A percentile compares a stretch with the other conserved stretches of the same genome.
Evolutionary conservation across 2,113 vertebrate genomes (phyloP).

Genomic region (Salminus brasiliensis): DNA sequence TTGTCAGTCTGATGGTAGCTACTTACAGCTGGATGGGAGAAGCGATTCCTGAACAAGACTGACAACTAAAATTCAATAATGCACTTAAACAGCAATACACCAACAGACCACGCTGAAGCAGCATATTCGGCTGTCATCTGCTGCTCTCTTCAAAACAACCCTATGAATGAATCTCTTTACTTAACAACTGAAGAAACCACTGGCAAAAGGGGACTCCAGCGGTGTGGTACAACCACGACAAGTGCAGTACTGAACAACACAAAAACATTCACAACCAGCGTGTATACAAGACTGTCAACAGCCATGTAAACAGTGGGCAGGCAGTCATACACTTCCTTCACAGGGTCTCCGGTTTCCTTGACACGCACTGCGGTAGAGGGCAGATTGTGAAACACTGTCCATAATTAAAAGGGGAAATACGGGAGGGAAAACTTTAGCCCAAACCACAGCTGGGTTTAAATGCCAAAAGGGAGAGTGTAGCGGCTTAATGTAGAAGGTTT

Average conservation of each 20-base stretch:
- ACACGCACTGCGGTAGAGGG: constrained; percentile 21
- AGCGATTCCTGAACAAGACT: not conserved
- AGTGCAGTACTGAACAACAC: not conserved
- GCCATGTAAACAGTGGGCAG: not conserved
- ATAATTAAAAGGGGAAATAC: not conserved
- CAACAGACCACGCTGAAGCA: not conserved
- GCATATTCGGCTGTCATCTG: not conserved
- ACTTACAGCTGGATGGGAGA: not conserved
- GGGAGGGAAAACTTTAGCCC: not conserved
- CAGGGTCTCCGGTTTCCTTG: not conserved
- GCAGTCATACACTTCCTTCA: not conserved
- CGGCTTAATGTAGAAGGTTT: not conserved
- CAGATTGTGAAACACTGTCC: not conserved
- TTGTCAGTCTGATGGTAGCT: not conserved
- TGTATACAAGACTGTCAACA: not conserved
- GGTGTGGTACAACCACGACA: not conserved
- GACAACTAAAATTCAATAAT: not conserved
- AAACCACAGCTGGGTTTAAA: not conserved
- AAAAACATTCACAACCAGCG: not conserved
- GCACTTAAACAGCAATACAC: not conserved
- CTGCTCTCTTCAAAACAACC: not conserved
- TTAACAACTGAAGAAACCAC: not conserved
- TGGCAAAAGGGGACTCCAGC: not conserved
- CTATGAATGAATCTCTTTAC: not conserved
- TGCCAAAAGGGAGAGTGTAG: not conserved